Evolutionary conservation across 2,113 vertebrate genomes (phyloP).

Genomic region (Craseonycteris thonglongyai): DNA sequence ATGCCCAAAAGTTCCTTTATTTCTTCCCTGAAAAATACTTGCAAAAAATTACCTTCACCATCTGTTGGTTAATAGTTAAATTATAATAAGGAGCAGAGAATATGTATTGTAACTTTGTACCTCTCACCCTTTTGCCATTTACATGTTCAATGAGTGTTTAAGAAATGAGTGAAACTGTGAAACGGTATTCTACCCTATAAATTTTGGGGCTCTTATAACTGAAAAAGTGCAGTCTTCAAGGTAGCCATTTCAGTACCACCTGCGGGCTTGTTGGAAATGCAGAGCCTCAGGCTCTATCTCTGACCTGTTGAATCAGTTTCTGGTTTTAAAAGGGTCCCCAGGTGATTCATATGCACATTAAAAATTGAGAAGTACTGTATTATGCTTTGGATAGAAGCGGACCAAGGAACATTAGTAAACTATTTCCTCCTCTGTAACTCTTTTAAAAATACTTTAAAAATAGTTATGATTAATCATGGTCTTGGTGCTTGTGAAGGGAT

Average conservation of each 20-base stretch:
- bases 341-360: constrained; percentile 22
- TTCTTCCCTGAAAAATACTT: background rate
- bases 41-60: background rate
- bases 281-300: background rate
- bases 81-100: background rate
- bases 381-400: background rate
- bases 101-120: background rate
- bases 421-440: background rate
- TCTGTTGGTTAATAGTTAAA: background rate
- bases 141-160: background rate
- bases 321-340: background rate
- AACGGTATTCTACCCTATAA: background rate
- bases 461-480: background rate
- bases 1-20: background rate
- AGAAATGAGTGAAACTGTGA: background rate
- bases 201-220: background rate
- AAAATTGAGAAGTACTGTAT: background rate
- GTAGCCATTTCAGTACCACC: background rate
- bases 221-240: background rate
- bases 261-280: background rate
- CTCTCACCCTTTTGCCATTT: background rate
- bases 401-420: background rate
- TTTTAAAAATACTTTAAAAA: constrained; percentile 13
- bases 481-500: background rate
- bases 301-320: background rate